Evolutionary conservation across 2,797 vertebrate genomes (phyloP).

Genomic region (Thripadectes ignobilis): DNA sequence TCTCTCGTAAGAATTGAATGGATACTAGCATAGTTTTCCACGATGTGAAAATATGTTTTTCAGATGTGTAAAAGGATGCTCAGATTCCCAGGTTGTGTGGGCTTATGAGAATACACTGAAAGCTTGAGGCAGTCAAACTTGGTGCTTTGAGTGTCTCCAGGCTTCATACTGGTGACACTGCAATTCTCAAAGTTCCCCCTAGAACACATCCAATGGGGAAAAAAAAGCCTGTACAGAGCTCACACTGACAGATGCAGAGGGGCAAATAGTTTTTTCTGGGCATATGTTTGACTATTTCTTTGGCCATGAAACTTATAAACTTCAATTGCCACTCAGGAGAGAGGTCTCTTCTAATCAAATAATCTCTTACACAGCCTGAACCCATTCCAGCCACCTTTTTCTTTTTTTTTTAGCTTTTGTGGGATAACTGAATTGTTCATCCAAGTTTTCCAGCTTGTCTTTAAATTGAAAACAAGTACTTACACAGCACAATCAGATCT

Average conservation of each 20-base stretch:
- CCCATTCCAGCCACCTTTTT: not conserved
- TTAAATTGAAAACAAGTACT: not conserved
- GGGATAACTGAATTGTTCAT: not conserved
- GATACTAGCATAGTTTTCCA: not conserved
- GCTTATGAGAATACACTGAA: not conserved
- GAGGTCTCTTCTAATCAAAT: conserved; percentile 2
- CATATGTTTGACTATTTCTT: conserved; percentile 26
- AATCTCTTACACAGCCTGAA: not conserved
- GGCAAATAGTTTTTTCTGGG: not conserved
- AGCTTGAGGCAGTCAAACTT: not conserved
- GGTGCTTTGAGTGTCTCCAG: not conserved
- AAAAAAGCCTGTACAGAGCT: not conserved
- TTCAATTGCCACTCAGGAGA: not conserved
- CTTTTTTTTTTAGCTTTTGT: not conserved
- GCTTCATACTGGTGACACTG: not conserved
- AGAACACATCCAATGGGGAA: not conserved
- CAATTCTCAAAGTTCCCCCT: not conserved
- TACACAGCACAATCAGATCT: not conserved
- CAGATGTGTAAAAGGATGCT: not conserved
- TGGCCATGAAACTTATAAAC: not conserved
- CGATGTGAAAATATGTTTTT: not conserved
- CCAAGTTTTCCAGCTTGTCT: not conserved
- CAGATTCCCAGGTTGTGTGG: not conserved
- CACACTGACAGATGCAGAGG: not conserved
- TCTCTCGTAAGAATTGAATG: not conserved